Base-by-base conservation (phyloP, 2,797 vertebrate species). In the Lerista edwardsae region DNA sequence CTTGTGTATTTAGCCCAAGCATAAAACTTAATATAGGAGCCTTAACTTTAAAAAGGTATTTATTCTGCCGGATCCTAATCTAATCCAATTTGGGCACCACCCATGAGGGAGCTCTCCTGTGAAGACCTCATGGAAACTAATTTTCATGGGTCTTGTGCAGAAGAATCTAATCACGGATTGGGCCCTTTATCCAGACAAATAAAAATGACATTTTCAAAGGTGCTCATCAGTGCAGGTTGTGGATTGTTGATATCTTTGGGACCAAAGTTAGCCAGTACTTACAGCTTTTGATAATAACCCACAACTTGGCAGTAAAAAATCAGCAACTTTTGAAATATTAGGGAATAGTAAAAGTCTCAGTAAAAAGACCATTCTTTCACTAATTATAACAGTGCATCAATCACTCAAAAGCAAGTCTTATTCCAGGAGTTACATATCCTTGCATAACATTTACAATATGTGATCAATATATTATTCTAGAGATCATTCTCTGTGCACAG, bases 301-400 rank as follows among this genome's bases (percentile, higher is more conserved):
- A 88, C 91, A 57, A 86, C 34, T 39, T 39, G 79, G 59, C 80
- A 57, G 82, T 83, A 75, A 78, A 87, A 84, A 73, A 90, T 89
- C 90, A 92, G 86, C 91, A 93, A 77, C 65, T 80, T 88, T 59
- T 84, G 92, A 93, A 93, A 93, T 90, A 86, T 84, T 91, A 91
- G 80, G 84, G 62, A 86, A 91, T 90, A 85, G 78, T 15, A 82
- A 87, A 88, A n/a, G 79, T 68, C 87, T 92, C 84, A 79, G 74
- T 83, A 88, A 72, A 57, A 78, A 84, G 47, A 79, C 75, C 79
- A 84, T 90, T 1, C 34, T 87, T 90, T 0, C 31, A 82, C 79
- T 84, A 92, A 68, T 80, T 81, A 86, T 89, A 89, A 57, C 81
- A 90, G 87, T 90, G 91, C 88, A 81, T 55, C 85, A 87, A 44